Percentiles rank a stretch among this genome's conserved stretches.
phyloP scores from a whole-genome alignment of 2,888 invertebrate species.

The Rhimphoctona megacephalus region DNA sequence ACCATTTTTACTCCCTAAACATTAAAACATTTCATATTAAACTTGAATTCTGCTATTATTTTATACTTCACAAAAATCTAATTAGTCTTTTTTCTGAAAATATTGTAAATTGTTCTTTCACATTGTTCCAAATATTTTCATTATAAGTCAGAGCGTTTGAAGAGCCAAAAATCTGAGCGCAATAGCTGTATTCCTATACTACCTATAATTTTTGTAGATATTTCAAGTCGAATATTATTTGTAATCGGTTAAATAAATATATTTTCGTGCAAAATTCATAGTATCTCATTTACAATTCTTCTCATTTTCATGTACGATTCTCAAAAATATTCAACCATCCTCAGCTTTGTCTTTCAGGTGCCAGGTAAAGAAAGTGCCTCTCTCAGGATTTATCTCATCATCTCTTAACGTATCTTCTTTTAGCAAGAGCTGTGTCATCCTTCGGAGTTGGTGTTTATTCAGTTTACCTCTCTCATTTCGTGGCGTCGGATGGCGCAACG shows the following conservation, averaged over 20 bases:
- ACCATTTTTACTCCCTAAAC: neutral
- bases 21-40: neutral
- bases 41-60: neutral
- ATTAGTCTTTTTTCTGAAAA: neutral
- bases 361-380: neutral
- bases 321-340: neutral
- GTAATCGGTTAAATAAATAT: neutral
- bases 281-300: neutral
- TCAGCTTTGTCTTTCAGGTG: neutral
- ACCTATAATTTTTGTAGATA: no score
- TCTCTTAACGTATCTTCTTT: slow-evolving; percentile 31
- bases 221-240: no score
- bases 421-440: neutral
- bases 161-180: no score
- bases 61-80: neutral
- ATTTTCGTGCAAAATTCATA: neutral
- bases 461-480: slow-evolving; percentile 43
- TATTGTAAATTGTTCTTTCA: no score
- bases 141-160: no score
- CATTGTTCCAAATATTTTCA: neutral
- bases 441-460: slow-evolving; percentile 34
- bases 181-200: no score
- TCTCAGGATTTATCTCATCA: slow-evolving; percentile 44
- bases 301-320: neutral
- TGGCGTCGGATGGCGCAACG: slow-evolving; percentile 19